These are phyloP conservation scores for Oriolus oriolus DNA, from an alignment of 2,113 vertebrate species.

Conservation along the genomic window DNA sequence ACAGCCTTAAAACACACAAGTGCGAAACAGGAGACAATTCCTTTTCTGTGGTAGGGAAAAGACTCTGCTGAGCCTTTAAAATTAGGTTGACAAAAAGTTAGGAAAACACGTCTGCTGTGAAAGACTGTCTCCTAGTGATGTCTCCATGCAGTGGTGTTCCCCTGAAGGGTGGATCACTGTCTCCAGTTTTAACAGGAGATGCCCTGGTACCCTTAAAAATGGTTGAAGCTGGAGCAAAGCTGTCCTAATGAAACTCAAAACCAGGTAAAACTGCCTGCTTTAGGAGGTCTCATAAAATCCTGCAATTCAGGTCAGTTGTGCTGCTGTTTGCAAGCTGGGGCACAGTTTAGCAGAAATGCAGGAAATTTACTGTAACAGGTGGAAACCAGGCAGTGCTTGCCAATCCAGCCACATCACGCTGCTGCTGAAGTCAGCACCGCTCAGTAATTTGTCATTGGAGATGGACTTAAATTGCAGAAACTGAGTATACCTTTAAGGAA, in stretches of 20 bases:
- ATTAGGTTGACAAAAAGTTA: neutral
- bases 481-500: neutral
- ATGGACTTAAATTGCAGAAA: neutral
- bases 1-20: neutral
- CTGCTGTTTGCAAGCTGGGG: neutral
- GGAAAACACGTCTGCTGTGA: neutral
- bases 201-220: neutral
- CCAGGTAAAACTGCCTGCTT: neutral
- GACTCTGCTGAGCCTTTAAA: neutral
- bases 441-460: neutral
- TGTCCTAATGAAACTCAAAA: neutral
- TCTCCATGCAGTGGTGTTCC: neutral
- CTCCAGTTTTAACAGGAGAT: neutral
- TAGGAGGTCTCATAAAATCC: neutral
- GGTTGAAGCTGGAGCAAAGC: neutral
- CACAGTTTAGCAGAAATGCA: neutral
- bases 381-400: neutral
- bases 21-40: neutral
- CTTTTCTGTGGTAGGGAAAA: neutral
- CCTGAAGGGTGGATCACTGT: neutral
- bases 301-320: neutral
- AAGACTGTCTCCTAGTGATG: neutral
- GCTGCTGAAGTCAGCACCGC: neutral
- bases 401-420: neutral
- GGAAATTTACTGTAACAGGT: neutral